Evolutionary conservation across 1,140 invertebrate genomes (phyloP).

Genomic region (Pseudoatta argentina): DNA sequence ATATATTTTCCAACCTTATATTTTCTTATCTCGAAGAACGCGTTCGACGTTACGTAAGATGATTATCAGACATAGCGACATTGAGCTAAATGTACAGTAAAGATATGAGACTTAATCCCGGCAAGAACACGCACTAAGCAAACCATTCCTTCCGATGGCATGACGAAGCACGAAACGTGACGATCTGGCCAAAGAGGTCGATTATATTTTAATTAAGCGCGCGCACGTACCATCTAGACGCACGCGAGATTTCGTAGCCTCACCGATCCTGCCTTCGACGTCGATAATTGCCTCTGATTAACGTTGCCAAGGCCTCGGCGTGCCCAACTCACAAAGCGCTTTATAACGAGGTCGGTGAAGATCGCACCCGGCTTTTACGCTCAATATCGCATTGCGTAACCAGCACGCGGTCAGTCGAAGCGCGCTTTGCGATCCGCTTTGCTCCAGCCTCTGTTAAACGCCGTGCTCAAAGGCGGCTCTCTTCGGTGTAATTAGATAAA

Average conservation of each 20-base stretch:
- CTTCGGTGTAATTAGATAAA: constrained; percentile 47
- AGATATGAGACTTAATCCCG: constrained; percentile 16
- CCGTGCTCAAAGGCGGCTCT: constrained; percentile 26
- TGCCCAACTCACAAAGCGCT: constrained; percentile 42
- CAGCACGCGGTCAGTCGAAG: neutral
- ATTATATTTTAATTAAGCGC: constrained; percentile 57
- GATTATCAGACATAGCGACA: constrained; percentile 8
- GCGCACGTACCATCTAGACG: constrained; percentile 44
- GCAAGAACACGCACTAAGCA: constrained; percentile 18
- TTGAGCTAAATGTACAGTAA: constrained; percentile 1
- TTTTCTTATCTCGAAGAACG: neutral
- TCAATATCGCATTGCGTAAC: constrained; percentile 49
- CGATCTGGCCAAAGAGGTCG: constrained; percentile 10
- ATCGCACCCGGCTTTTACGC: constrained; percentile 49
- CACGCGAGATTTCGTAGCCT: constrained; percentile 23
- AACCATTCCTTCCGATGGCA: neutral
- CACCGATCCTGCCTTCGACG: neutral
- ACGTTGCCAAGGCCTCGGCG: constrained; percentile 20
- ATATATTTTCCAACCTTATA: neutral
- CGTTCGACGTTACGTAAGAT: constrained; percentile 16
- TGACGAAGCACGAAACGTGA: constrained; percentile 48
- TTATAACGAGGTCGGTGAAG: constrained; percentile 45
- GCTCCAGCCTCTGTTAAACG: neutral
- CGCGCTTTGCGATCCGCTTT: constrained; percentile 45
- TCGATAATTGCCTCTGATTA: constrained; percentile 58